phyloP scores from a whole-genome alignment of 1,140 invertebrate species.

The Dreissena polymorpha region DNA sequence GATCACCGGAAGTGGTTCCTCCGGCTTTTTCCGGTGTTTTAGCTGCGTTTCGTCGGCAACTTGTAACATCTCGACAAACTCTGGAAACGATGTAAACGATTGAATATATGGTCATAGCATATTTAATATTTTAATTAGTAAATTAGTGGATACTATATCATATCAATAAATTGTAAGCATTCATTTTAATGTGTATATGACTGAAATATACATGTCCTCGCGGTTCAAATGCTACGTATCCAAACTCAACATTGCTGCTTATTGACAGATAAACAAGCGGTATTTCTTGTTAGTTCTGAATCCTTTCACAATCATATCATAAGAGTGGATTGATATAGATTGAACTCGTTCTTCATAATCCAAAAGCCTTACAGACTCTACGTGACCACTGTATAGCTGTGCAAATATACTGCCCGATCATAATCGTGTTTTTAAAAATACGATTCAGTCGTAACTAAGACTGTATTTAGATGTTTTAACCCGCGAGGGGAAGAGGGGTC shows the following conservation, averaged over 20 bases:
- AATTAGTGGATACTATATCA: not conserved
- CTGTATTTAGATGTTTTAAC: not conserved
- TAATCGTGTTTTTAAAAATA: not conserved
- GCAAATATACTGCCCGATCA: not conserved
- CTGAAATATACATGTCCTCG: not conserved
- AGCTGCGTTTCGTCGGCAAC: conserved; percentile 21
- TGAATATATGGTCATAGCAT: not conserved
- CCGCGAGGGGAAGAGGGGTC: too few relatives aligned
- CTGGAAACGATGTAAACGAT: not conserved
- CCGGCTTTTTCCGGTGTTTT: not conserved
- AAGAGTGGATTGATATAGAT: too few relatives aligned
- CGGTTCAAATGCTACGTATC: not conserved
- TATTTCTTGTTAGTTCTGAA: not conserved
- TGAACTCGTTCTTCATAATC: too few relatives aligned
- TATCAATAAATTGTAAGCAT: not conserved
- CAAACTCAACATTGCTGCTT: too few relatives aligned
- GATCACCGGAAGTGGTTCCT: too few relatives aligned
- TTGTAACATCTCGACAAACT: conserved; percentile 39
- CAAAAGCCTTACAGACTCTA: too few relatives aligned
- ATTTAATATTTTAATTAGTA: too few relatives aligned
- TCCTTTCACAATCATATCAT: too few relatives aligned
- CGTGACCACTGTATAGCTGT: not conserved
- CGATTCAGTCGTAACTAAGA: not conserved
- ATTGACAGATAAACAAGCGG: not conserved
- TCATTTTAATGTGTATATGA: not conserved